Base-by-base conservation (phyloP, 2,888 invertebrate genomes). In the Diplolepis rosae region DNA sequence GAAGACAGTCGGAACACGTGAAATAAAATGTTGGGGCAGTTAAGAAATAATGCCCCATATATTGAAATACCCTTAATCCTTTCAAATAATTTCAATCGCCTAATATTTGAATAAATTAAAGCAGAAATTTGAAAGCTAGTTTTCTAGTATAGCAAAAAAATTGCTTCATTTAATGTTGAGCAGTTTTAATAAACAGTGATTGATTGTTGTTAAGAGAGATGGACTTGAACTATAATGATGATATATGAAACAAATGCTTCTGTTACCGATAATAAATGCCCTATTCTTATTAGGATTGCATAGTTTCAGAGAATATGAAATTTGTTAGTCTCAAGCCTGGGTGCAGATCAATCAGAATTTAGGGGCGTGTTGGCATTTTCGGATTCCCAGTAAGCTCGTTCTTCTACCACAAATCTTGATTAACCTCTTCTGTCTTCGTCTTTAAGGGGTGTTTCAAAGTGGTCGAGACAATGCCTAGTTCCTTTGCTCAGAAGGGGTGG, bases 271-370 rank as follows among this genome's bases (percentile, higher is more conserved):
- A 9, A 1, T 27, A 24, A 24, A 61, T 39, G 39, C 9, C n/a
- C 39, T 39, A 35, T 11, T 39, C 24, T 35, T 6, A 61, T 42
- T 61, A 15, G 24, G n/a, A 24, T n/a, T 39, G 61, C 22, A 24
- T 39, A 24, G 61, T 39, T 22, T n/a, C n/a, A 4, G 39, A n/a
- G n/a, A 39, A n/a, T 61, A 13, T 39, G 61, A 24, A 61, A 78
- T 76, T 75, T 69, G 73, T 68, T 61, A 71, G 71, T 65, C 67
- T 45, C 66, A 51, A 76, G 74, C 71, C 74, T 71, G 66, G 61
- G 65, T 67, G 73, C 28, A 73, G 75, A 82, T 82, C 82, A 79
- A 82, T 82, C 82, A 80, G 73, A 78, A 79, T 80, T 78, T 78
- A 67, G 71, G 50, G 45, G 39, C 27, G 24, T 61, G 61, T 61